Percentiles rank a stretch among this genome's conserved stretches.
Conservation (phyloP, 1,140 invertebrate genomes). For the Aporrectodea caliginosa region DNA sequence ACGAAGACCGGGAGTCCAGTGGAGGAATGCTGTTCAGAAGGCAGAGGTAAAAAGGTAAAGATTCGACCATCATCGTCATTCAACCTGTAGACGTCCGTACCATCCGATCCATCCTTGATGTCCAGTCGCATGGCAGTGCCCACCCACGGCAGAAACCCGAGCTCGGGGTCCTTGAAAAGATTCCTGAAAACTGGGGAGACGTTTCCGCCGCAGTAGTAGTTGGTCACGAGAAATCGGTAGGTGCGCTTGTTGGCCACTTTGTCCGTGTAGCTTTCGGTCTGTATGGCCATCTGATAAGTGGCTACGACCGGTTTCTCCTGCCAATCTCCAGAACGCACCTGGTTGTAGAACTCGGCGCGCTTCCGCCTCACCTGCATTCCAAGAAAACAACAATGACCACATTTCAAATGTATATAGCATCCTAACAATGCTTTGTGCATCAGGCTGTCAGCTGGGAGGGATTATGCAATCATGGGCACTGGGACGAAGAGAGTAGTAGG, state of each 20-base stretch:
- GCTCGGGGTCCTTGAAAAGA: conserved; percentile 27
- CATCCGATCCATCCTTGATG: background rate
- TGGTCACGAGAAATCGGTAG: conserved; percentile 12
- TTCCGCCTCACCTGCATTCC: background rate
- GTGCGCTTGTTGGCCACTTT: background rate
- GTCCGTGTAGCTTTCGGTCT: background rate
- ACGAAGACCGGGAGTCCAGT: conserved; percentile 48
- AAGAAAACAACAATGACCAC: too few species aligned
- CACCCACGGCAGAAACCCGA: conserved; percentile 40
- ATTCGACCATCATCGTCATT: conserved; percentile 38
- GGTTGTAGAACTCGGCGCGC: background rate
- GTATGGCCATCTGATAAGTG: conserved; percentile 12
- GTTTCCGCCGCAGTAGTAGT: conserved; percentile 19
- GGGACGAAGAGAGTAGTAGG: too few species aligned
- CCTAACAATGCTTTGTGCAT: too few species aligned
- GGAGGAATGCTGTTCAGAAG: conserved; percentile 30
- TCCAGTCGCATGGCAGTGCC: conserved; percentile 39
- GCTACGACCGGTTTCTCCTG: conserved; percentile 16
- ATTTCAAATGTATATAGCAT: too few species aligned
- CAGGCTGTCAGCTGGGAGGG: too few species aligned
- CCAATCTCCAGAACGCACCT: background rate
- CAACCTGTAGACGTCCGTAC: background rate
- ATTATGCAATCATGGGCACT: too few species aligned
- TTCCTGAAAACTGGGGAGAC: conserved; percentile 24
- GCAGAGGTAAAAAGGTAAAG: conserved; percentile 50